Evolutionary conservation across 2,797 vertebrate genomes (phyloP).

Genomic region (Macropodus opercularis): DNA sequence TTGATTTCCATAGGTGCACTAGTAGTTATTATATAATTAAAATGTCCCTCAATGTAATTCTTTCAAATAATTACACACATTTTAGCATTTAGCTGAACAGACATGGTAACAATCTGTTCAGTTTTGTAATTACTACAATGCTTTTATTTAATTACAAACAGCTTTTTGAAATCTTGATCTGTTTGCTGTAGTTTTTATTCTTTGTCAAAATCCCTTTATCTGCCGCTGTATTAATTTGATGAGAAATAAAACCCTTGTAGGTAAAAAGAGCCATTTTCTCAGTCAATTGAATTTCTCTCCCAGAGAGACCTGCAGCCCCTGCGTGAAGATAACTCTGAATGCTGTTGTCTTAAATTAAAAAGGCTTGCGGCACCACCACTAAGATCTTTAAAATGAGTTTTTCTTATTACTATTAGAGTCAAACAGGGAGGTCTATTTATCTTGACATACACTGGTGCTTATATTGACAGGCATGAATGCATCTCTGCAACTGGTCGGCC

Average conservation of each 20-base stretch:
- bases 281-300: slow-evolving; percentile 80
- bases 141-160: slow-evolving; percentile 33
- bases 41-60: slow-evolving; percentile 60
- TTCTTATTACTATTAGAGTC: slow-evolving; percentile 71
- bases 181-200: slow-evolving; percentile 37
- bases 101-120: slow-evolving; percentile 24
- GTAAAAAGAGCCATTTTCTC: slow-evolving; percentile 80
- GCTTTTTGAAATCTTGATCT: slow-evolving; percentile 23
- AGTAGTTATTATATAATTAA: slow-evolving; percentile 58
- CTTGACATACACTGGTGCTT: slow-evolving; percentile 72
- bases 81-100: slow-evolving; percentile 26
- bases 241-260: slow-evolving; percentile 74
- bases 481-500: slow-evolving; percentile 35
- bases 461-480: slow-evolving; percentile 59
- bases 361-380: slow-evolving; percentile 67
- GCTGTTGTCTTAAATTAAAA: slow-evolving; percentile 84
- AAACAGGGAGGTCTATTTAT: slow-evolving; percentile 65
- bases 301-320: slow-evolving; percentile 64
- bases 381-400: slow-evolving; percentile 76
- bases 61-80: slow-evolving; percentile 62
- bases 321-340: slow-evolving; percentile 73
- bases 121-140: slow-evolving; percentile 29
- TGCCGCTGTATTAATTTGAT: slow-evolving; percentile 65
- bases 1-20: slow-evolving; percentile 35
- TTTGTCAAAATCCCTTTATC: slow-evolving; percentile 29